Conservation (phyloP, 2,113 vertebrate genomes). For the Erinaceus europaeus region DNA sequence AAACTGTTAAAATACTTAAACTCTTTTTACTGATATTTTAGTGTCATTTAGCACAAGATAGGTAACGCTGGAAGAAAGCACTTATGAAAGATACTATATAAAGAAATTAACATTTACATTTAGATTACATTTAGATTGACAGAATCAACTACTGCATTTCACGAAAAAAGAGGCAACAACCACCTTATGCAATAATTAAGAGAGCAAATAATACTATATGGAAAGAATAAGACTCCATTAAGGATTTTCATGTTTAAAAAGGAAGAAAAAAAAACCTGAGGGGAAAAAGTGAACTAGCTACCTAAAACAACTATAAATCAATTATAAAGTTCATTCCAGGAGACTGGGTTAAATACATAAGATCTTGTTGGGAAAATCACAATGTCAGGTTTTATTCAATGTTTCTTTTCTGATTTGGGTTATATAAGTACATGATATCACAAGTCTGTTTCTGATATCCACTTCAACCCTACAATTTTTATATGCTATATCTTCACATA, state of each 20-base stretch:
- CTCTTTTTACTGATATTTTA: constrained; percentile 6
- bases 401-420: background rate
- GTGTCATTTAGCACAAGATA: background rate
- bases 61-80: constrained; percentile 14
- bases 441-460: background rate
- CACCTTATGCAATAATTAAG: constrained; percentile 6
- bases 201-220: constrained; percentile 18
- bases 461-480: background rate
- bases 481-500: background rate
- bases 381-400: background rate
- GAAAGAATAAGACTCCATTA: constrained; percentile 10
- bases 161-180: background rate
- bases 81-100: background rate
- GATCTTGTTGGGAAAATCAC: background rate
- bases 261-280: background rate
- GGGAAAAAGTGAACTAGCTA: background rate
- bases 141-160: constrained; percentile 23
- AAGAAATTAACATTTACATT: background rate
- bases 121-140: background rate
- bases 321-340: constrained; percentile 2
- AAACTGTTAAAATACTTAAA: constrained; percentile 35
- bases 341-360: background rate
- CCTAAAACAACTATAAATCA: background rate
- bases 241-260: constrained; percentile 8
- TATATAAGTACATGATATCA: background rate